Base-by-base conservation (phyloP, 2,113 vertebrate genomes). In the Osmerus eperlanus region DNA sequence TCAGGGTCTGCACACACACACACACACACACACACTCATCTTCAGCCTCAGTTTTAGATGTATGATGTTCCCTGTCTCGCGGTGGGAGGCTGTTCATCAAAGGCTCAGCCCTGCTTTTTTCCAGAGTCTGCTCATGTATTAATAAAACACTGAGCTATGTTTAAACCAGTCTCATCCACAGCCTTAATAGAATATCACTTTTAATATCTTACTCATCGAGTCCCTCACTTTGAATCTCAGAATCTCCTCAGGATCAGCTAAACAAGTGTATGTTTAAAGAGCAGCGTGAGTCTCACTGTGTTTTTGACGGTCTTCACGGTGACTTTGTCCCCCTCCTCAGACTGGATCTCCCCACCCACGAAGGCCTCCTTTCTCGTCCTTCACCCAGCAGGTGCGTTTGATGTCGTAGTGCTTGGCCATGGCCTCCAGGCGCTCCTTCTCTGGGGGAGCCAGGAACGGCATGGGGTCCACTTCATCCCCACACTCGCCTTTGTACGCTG, bases 351-450 rank as follows among this genome's bases (percentile, higher is more conserved):
- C 65, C 81, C 92, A 60, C 88, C 83, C 15, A 93, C 77, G 2
- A 81, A 93, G 58, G 90, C 91, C 12, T 92, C 89, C 70, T 90
- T 90, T 91, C 21, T 92, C 78, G 1, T 93, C 90, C 1, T 86
- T 91, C 75, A 94, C 80, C 47, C 92, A 94, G 82, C 89, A 91
- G 41, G 92, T 89, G 16, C 87, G 91, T 62, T 92, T 93, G 72
- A 93, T 92, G 84, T 94, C 91, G 0, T 93, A 93, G 58, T 90
- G 72, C 81, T 89, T 87, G 21, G 89, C 93, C 76, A 93, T 87
- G 61, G 89, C 91, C 70, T 94, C 92, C 72, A 94, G 75, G 13
- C 88, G 85, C 84, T 94, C 90, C 86, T 91, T 91, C 67, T 93
- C 92, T 0, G 82, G 73, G 53, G 92, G 92, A 21, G 86, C 86